Conservation (phyloP, 2,113 vertebrate genomes). For the Forbesichthys agassizii region DNA sequence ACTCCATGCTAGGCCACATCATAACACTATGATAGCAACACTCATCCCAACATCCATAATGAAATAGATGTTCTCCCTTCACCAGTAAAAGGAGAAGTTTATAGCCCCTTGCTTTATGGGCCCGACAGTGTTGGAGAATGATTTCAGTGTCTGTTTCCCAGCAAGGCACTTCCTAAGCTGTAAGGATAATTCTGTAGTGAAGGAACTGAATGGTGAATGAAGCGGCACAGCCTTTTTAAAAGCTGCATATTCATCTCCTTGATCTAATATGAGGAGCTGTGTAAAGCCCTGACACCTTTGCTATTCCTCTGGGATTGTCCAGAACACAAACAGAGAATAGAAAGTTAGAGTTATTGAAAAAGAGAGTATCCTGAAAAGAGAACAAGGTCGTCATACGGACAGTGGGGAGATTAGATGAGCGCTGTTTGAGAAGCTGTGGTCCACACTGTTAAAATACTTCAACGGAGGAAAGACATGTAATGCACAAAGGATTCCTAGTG, state of each 20-base stretch:
- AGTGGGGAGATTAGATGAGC: slow-evolving; percentile 6
- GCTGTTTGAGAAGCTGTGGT: neutral
- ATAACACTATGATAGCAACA: slow-evolving; percentile 30
- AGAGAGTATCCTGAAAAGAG: neutral
- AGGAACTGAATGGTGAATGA: slow-evolving; percentile 24
- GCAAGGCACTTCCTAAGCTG: slow-evolving; percentile 48
- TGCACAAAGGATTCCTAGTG: neutral
- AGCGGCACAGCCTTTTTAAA: slow-evolving; percentile 35
- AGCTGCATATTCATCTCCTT: slow-evolving; percentile 49
- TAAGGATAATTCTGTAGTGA: slow-evolving; percentile 28
- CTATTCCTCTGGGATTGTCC: slow-evolving; percentile 11
- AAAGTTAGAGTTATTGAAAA: neutral
- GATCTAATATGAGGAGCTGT: slow-evolving; percentile 42
- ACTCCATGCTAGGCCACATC: slow-evolving; percentile 35
- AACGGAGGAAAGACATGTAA: neutral
- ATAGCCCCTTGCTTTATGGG: slow-evolving; percentile 38
- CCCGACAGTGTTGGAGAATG: slow-evolving; percentile 26
- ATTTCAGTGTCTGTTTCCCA: slow-evolving; percentile 33
- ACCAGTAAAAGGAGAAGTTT: slow-evolving; percentile 43
- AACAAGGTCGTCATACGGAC: slow-evolving; percentile 1
- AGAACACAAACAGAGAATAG: neutral
- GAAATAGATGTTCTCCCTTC: slow-evolving; percentile 41
- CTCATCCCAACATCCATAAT: slow-evolving; percentile 41
- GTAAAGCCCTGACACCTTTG: slow-evolving; percentile 20
- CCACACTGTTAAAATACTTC: neutral